Evolutionary conservation across 2,113 vertebrate species (phyloP), one percentile per base, ranked within the genome.

Genomic region (Heliornis fulica): DNA sequence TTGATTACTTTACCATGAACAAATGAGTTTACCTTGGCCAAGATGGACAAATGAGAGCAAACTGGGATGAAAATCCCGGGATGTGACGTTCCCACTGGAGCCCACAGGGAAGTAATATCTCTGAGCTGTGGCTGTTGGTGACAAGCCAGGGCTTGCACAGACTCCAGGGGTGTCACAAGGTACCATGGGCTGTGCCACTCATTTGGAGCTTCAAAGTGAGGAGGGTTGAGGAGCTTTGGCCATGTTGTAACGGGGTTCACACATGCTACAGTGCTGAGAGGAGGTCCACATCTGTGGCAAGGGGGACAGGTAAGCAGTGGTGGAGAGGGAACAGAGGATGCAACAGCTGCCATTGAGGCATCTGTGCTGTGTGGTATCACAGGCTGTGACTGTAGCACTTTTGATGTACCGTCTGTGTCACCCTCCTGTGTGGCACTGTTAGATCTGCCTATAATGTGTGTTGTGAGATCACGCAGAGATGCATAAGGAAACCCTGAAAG

Each of bases 221-320:
- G 34, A 45, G 3, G 3, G 5, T 5, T 1, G 10, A 74, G 31
- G 46, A 64, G 60, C 32, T 78, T 23, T 75, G 60, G 5, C 25
- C 1, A 1, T 2, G 0, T 66, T 50, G 57, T 10, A 20, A 12
- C 4, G 43, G 26, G 12, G 7, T 38, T 66, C 38, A 59, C 51
- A 7, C 22, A 57, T 50, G 54, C 51, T 41, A 51, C 38, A 32
- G 34, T 15, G 41, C 77, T 84, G 32, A 56, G 1, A 50, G 23
- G 38, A 78, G 28, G 28, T 68, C 38, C 13, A 14, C 26, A 28
- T 51, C 18, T 56, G 43, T 45, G 80, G 14, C 40, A 17, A 56
- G 16, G 18, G 12, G 28, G 28, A 76, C 13, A 69, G 15, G 7
- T 23, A n/a, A 0, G 2, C 8, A 43, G 23, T 0, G 10, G 21